Evolutionary conservation across 2,888 invertebrate genomes (phyloP).

Genomic region (Eupithecia vulgata): DNA sequence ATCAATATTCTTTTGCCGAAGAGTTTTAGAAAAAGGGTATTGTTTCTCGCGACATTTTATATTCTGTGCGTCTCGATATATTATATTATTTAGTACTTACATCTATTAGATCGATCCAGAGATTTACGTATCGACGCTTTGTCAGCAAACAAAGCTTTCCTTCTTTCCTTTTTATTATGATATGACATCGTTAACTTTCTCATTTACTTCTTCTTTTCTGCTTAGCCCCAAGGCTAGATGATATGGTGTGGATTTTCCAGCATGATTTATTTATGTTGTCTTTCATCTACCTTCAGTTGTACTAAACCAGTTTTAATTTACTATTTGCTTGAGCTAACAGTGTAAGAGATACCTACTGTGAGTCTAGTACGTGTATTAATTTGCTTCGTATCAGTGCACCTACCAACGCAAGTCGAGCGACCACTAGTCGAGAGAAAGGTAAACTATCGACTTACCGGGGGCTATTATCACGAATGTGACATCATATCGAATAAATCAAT

Average conservation of each 20-base stretch:
- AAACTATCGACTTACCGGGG: slow-evolving; percentile 62
- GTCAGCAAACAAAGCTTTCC: background rate
- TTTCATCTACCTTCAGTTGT: background rate
- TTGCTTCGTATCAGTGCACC: slow-evolving; percentile 68
- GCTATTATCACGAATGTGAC: slow-evolving; percentile 15
- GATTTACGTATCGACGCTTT: background rate
- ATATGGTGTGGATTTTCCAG: too few relatives aligned
- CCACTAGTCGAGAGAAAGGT: slow-evolving; percentile 52
- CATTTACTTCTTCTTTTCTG: too few relatives aligned
- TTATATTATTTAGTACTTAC: background rate
- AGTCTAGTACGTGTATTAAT: slow-evolving; percentile 54
- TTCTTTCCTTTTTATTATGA: background rate
- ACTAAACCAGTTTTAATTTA: slow-evolving; percentile 19
- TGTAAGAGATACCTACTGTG: slow-evolving; percentile 53
- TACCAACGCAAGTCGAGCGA: slow-evolving; percentile 63
- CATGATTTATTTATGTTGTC: too few relatives aligned
- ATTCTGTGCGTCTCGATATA: background rate
- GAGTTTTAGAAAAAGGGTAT: slow-evolving; percentile 11
- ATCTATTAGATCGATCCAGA: too few relatives aligned
- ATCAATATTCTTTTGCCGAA: slow-evolving; percentile 10
- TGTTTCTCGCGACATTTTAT: background rate
- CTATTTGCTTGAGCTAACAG: slow-evolving; percentile 41
- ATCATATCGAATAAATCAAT: background rate
- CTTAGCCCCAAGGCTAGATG: too few relatives aligned
- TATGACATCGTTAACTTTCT: background rate